Conservation (phyloP, 2,113 vertebrate species). For the Cynopterus brachyotis region DNA sequence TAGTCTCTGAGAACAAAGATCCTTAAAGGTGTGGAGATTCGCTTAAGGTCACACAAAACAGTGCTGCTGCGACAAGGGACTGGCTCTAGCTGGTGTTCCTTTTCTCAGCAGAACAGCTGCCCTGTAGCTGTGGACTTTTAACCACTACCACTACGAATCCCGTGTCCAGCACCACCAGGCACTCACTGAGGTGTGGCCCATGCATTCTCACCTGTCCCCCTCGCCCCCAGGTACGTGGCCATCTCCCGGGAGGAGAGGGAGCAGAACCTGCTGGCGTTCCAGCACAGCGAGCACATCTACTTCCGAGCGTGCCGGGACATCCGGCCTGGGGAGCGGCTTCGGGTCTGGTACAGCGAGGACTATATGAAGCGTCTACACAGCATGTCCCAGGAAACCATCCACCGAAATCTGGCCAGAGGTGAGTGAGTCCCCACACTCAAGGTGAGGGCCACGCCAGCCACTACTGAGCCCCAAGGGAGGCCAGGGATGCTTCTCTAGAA, state of each 20-base stretch:
- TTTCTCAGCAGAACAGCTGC: neutral
- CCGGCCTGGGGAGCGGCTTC: constrained; percentile 88
- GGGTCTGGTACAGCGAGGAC: constrained; percentile 96
- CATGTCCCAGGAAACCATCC: constrained; percentile 92
- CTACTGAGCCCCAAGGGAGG: neutral
- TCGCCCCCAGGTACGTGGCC: constrained; percentile 89
- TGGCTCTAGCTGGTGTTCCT: neutral
- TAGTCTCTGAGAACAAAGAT: neutral
- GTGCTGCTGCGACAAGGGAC: neutral
- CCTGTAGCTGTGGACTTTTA: neutral
- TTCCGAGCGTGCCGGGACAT: constrained; percentile 92
- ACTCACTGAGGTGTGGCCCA: neutral
- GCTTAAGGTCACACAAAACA: neutral
- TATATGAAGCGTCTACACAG: constrained; percentile 93
- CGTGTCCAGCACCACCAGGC: neutral
- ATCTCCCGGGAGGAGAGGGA: constrained; percentile 92
- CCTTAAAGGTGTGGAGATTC: neutral
- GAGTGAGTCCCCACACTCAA: constrained; percentile 83
- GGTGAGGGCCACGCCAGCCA: fast-evolving
- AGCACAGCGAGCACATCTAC: constrained; percentile 91
- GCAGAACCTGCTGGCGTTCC: constrained; percentile 95
- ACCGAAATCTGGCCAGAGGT: constrained; percentile 90
- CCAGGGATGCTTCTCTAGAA: neutral
- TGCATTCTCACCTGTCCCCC: constrained; percentile 61
- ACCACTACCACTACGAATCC: neutral